These are phyloP conservation scores for Masticophis lateralis DNA, from an alignment of 2,797 vertebrate genomes.

Conservation along the genomic window DNA sequence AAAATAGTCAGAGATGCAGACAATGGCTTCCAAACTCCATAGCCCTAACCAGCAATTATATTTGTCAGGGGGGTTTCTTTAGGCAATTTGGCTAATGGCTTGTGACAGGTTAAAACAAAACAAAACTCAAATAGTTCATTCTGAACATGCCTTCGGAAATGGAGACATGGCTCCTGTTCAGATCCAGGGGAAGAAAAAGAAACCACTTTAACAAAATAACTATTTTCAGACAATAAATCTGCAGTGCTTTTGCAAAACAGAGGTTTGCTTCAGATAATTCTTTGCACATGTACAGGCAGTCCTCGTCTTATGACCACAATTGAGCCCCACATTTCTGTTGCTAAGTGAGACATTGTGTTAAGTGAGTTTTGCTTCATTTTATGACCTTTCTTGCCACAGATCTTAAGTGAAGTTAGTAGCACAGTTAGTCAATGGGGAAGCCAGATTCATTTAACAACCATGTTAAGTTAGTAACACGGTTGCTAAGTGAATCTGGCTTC, in stretches of 20 bases:
- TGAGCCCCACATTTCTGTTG: too few relatives aligned
- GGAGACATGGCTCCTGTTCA: conserved; percentile 50
- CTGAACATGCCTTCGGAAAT: conserved; percentile 50
- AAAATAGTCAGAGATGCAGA: conserved; percentile 69
- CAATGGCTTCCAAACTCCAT: conserved; percentile 70
- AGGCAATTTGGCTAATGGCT: conserved; percentile 75
- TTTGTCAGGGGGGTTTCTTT: conserved; percentile 72
- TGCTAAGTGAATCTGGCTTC: too few relatives aligned
- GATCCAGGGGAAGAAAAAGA: conserved; percentile 40
- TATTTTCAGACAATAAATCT: conserved; percentile 59
- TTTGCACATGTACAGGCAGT: neutral
- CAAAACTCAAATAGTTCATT: conserved; percentile 62
- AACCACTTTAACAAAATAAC: conserved; percentile 62
- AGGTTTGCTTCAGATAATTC: neutral
- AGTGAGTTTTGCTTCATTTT: too few relatives aligned
- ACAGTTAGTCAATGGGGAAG: too few relatives aligned
- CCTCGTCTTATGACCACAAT: too few relatives aligned
- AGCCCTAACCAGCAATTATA: conserved; percentile 71
- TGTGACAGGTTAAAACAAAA: conserved; percentile 67
- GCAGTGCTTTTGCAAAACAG: conserved; percentile 38
- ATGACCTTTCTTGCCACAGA: too few relatives aligned
- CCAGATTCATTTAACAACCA: too few relatives aligned
- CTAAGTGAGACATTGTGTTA: too few relatives aligned
- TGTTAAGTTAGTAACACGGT: too few relatives aligned
- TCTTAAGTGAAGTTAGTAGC: too few relatives aligned